A percentile compares a stretch with the other conserved stretches of the same genome.
Evolutionary conservation across 2,888 invertebrate species (phyloP).

Genomic region (Athalia cordata): DNA sequence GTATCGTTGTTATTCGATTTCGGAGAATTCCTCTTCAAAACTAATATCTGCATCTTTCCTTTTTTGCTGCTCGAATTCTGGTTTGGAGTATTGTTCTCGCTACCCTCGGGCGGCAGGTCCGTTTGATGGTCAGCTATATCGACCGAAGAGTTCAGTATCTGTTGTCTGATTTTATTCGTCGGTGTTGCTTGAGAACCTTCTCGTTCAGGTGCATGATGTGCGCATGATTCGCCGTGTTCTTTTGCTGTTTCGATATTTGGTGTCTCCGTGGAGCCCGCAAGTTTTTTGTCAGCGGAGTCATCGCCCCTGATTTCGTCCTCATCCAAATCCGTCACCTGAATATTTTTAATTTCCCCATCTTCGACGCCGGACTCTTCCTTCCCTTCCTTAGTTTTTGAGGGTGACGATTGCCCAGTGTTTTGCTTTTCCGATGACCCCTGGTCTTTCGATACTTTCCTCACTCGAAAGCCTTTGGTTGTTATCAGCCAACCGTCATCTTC

Average conservation of each 20-base stretch:
- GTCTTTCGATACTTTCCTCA: slow-evolving; percentile 56
- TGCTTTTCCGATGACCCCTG: slow-evolving; percentile 48
- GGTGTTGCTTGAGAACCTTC: background rate
- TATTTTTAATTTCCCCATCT: slow-evolving; percentile 42
- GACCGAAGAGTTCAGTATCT: slow-evolving; percentile 33
- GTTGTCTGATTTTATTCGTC: slow-evolving; percentile 9
- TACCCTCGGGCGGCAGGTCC: slow-evolving; percentile 43
- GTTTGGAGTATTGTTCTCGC: slow-evolving; percentile 43
- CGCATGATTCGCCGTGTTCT: slow-evolving; percentile 38
- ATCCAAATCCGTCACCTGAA: slow-evolving; percentile 61
- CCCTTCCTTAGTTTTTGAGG: slow-evolving; percentile 49
- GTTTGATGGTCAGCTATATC: slow-evolving; percentile 19
- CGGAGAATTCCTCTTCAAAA: slow-evolving; percentile 54
- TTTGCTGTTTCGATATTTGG: slow-evolving; percentile 21
- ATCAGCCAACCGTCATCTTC: slow-evolving; percentile 48
- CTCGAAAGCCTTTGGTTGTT: slow-evolving; percentile 58
- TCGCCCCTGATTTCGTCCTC: slow-evolving; percentile 54
- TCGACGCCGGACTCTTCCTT: slow-evolving; percentile 26
- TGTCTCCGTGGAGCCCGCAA: background rate
- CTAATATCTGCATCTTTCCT: slow-evolving; percentile 51
- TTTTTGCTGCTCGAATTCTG: slow-evolving; percentile 49
- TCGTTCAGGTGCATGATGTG: background rate
- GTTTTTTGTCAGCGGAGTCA: slow-evolving; percentile 32
- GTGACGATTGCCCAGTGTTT: slow-evolving; percentile 41
- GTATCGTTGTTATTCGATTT: slow-evolving; percentile 37